phyloP scores from a whole-genome alignment of 2,113 vertebrate species.

The Gymnocephalus cernua region DNA sequence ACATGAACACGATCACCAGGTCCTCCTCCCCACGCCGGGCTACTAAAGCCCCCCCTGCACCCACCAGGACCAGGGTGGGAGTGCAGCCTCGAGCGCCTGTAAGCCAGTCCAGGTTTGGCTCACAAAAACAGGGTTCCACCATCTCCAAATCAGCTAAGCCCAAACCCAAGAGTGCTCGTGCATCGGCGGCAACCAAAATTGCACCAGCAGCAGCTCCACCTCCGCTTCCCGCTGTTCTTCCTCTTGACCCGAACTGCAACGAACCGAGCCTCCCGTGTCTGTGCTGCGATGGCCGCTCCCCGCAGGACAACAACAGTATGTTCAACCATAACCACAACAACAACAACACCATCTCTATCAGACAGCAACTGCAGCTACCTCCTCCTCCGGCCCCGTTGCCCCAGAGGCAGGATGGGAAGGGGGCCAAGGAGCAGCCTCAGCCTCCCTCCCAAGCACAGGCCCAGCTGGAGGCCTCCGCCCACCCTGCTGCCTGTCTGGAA shows the following conservation, averaged over 20 bases:
- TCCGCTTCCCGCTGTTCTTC: constrained; percentile 60
- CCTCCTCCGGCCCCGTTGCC: constrained; percentile 63
- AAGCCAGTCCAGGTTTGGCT: constrained; percentile 66
- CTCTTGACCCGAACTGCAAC: constrained; percentile 95
- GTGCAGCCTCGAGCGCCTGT: constrained; percentile 72
- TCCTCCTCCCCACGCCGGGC: constrained; percentile 77
- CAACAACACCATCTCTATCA: constrained; percentile 83
- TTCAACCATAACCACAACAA: constrained; percentile 88
- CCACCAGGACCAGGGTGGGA: constrained; percentile 69
- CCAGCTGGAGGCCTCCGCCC: constrained; percentile 49
- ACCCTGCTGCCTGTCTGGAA: constrained; percentile 49
- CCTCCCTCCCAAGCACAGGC: constrained; percentile 41
- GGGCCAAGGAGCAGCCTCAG: constrained; percentile 50
- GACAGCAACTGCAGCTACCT: constrained; percentile 80
- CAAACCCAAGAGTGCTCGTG: constrained; percentile 74
- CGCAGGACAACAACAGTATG: constrained; percentile 83
- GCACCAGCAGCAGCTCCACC: constrained; percentile 56
- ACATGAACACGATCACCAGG: constrained; percentile 81
- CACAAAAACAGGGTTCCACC: constrained; percentile 68
- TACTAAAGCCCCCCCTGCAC: constrained; percentile 69
- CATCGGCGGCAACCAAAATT: constrained; percentile 28
- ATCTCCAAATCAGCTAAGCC: constrained; percentile 67
- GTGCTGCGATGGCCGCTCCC: constrained; percentile 88
- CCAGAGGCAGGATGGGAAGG: constrained; percentile 67
- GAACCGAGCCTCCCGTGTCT: constrained; percentile 90